These are phyloP conservation scores for Hepsetus odoe DNA, from an alignment of 2,113 vertebrate genomes.

Conservation along the genomic window DNA sequence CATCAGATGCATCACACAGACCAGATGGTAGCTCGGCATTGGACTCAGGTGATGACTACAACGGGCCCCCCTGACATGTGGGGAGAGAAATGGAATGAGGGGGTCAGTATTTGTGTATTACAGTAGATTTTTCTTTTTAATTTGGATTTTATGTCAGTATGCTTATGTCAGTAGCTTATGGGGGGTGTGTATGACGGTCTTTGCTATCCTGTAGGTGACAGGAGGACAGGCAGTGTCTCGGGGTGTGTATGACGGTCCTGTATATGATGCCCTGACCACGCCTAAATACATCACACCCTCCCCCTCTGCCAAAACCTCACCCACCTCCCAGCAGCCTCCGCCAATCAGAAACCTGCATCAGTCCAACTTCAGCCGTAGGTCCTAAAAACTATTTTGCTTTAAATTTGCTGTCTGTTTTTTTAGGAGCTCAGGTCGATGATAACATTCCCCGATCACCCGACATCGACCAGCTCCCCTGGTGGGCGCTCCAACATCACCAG, in stretches of 20 bases:
- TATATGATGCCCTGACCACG: conserved; percentile 83
- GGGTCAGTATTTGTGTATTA: no score
- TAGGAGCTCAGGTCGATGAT: conserved; percentile 91
- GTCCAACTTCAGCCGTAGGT: conserved; percentile 96
- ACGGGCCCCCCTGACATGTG: no score
- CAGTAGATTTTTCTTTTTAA: no score
- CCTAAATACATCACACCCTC: conserved; percentile 92
- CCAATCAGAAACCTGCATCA: conserved; percentile 95
- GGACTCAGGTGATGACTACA: no score
- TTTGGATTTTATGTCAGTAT: no score
- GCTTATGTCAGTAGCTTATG: no score
- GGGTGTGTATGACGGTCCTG: conserved; percentile 94
- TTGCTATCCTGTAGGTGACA: conserved; percentile 72
- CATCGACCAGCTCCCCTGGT: conserved; percentile 92
- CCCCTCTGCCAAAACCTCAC: conserved; percentile 92
- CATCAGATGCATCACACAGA: no score
- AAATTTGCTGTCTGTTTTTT: not conserved
- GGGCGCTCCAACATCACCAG: conserved; percentile 97
- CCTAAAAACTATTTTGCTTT: no score
- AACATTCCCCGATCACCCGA: conserved; percentile 88
- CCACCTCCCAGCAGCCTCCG: conserved; percentile 87
- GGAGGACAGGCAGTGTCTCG: conserved; percentile 84
- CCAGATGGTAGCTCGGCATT: no score
- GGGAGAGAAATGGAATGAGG: no score
- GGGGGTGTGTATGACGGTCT: no score